Evolutionary conservation across 2,888 invertebrate genomes (phyloP).

Genomic region (Latrodectus elegans): DNA sequence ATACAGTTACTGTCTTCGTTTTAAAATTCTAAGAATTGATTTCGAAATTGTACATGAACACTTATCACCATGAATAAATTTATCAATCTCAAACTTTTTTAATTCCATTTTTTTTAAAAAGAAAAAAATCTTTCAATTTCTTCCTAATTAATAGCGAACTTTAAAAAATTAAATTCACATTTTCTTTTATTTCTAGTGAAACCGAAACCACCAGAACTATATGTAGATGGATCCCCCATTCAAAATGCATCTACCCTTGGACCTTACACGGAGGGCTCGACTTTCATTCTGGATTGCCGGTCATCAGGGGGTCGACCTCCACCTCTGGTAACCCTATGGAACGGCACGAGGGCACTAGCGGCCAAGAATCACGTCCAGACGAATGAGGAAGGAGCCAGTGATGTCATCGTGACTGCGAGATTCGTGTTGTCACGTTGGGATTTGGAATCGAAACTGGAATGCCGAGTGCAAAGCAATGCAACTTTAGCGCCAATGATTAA

Average conservation of each 20-base stretch:
- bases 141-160: no score
- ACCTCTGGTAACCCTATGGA: conserved; percentile 89
- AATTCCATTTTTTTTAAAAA: no score
- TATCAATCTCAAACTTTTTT: no score
- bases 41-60: no score
- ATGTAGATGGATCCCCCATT: conserved; percentile 50
- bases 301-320: conserved; percentile 89
- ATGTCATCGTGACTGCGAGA: conserved; percentile 70
- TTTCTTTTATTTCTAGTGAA: conserved; percentile 43
- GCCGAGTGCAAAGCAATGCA: conserved; percentile 71
- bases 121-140: no score
- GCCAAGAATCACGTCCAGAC: conserved; percentile 68
- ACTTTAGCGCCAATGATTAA: conserved; percentile 72
- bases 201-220: conserved; percentile 63
- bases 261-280: conserved; percentile 82
- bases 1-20: no score
- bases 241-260: conserved; percentile 76
- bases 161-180: no score
- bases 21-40: no score
- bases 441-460: conserved; percentile 70
- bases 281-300: conserved; percentile 83
- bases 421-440: conserved; percentile 71
- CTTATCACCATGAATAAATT: no score
- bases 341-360: conserved; percentile 77
- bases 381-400: conserved; percentile 58